Conservation (phyloP, 2,888 invertebrate genomes). For the Caenorhabditis zanzibari region DNA sequence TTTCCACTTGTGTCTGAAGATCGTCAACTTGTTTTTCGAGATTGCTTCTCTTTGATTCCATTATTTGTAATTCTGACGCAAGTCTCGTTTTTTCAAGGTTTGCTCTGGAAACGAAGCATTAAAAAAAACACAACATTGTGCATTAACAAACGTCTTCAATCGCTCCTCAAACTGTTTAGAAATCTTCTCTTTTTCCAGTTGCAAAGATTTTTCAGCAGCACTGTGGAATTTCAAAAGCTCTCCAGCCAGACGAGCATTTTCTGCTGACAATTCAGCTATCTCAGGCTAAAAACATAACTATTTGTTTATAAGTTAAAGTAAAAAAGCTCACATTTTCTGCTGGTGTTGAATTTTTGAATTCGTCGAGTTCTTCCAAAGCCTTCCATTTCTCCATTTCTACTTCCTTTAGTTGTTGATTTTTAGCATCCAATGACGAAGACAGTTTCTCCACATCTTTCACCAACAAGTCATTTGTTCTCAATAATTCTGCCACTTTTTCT, state of each 20-base stretch:
- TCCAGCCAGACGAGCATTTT: slow-evolving; percentile 77
- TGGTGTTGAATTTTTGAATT: slow-evolving; percentile 4
- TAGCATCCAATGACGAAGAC: slow-evolving; percentile 63
- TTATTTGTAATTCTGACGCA: slow-evolving; percentile 53
- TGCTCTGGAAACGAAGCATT: slow-evolving; percentile 34
- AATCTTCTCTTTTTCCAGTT: slow-evolving; percentile 55
- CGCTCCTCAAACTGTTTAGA: slow-evolving; percentile 63
- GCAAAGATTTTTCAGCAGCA: slow-evolving; percentile 46
- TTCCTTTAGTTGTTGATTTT: slow-evolving; percentile 68
- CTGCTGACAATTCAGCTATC: slow-evolving; percentile 68
- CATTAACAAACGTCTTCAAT: slow-evolving; percentile 50
- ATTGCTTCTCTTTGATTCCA: slow-evolving; percentile 19
- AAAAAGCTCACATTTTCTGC: slow-evolving; percentile 17
- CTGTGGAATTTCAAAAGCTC: slow-evolving; percentile 74
- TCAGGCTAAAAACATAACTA: slow-evolving; percentile 10
- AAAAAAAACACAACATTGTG: neutral
- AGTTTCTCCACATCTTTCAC: slow-evolving; percentile 48
- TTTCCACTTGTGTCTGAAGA: slow-evolving; percentile 30
- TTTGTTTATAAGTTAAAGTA: neutral
- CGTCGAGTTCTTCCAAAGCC: slow-evolving; percentile 52
- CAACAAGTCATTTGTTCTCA: slow-evolving; percentile 45
- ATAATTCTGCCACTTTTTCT: slow-evolving; percentile 25
- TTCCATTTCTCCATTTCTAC: slow-evolving; percentile 58
- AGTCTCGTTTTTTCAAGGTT: slow-evolving; percentile 58
- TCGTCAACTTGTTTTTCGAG: slow-evolving; percentile 45